phyloP scores from a whole-genome alignment of 1,140 invertebrate species.

The Nautilus pompilius region DNA sequence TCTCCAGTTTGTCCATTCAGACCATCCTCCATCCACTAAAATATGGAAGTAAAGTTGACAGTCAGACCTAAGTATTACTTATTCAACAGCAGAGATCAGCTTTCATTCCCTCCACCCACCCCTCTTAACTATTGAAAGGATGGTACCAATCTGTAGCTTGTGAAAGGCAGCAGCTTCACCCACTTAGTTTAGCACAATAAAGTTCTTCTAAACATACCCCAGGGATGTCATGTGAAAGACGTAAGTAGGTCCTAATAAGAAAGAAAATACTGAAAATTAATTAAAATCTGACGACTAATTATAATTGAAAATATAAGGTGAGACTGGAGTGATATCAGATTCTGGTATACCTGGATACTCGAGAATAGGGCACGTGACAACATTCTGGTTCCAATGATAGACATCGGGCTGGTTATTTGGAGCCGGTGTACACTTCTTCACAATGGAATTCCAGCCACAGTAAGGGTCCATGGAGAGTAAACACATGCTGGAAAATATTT shows the following conservation, averaged over 20 bases:
- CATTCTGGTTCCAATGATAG: constrained; percentile 70
- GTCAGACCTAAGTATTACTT: not conserved
- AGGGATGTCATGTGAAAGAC: no score
- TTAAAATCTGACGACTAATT: no score
- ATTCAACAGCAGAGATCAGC: not conserved
- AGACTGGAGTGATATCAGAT: no score
- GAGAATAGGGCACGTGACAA: constrained; percentile 65
- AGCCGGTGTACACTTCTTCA: constrained; percentile 68
- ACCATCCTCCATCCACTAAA: constrained; percentile 68
- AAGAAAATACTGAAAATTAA: no score
- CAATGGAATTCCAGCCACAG: constrained; percentile 84
- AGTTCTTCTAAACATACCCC: no score
- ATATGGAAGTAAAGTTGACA: constrained; percentile 10
- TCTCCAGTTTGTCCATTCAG: constrained; percentile 58
- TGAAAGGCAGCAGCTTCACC: no score
- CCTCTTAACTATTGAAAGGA: no score
- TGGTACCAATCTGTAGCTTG: no score
- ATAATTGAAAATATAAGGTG: no score
- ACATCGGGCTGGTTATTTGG: constrained; percentile 63
- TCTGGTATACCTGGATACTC: constrained; percentile 53
- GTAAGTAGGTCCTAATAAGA: no score
- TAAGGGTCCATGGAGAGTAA: constrained; percentile 85
- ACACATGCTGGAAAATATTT: constrained; percentile 65
- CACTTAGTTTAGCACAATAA: no score
- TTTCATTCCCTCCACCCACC: no score